Evolutionary conservation across 2,888 invertebrate species (phyloP).

Genomic region (Clunio marinus): DNA sequence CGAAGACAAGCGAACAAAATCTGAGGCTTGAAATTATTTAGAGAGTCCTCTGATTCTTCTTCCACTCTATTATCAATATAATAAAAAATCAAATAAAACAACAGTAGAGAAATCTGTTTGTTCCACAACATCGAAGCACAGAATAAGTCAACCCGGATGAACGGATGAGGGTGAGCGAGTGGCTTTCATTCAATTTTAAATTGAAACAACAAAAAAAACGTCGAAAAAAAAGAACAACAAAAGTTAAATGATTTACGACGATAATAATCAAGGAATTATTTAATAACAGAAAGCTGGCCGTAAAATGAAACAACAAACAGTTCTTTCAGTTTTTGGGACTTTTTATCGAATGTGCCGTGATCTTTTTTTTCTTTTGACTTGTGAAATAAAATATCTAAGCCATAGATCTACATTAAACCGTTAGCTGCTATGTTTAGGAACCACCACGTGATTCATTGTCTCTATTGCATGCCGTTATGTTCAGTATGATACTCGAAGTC

Average conservation of each 20-base stretch:
- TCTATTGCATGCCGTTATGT: neutral
- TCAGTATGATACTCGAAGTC: no score
- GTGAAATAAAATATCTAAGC: neutral
- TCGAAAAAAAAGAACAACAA: constrained; percentile 1
- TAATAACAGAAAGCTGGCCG: constrained; percentile 21
- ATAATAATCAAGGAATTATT: constrained; percentile 34
- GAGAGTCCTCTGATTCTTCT: neutral
- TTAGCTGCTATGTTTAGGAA: neutral
- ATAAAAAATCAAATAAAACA: no score
- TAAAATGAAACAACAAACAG: neutral
- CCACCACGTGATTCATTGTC: neutral
- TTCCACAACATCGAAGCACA: neutral
- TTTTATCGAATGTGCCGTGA: neutral
- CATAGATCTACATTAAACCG: constrained; percentile 10
- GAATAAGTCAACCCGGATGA: neutral
- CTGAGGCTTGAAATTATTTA: neutral
- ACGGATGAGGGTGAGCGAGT: constrained; percentile 1
- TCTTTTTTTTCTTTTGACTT: neutral
- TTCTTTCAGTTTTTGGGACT: neutral
- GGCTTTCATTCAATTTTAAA: constrained; percentile 13
- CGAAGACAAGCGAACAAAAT: neutral
- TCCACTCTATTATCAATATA: neutral
- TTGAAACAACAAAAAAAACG: constrained; percentile 1
- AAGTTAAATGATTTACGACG: constrained; percentile 34
- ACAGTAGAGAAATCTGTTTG: neutral